Evolutionary conservation across 2,888 invertebrate genomes (phyloP).

Genomic region (Ditylenchus weischeri): DNA sequence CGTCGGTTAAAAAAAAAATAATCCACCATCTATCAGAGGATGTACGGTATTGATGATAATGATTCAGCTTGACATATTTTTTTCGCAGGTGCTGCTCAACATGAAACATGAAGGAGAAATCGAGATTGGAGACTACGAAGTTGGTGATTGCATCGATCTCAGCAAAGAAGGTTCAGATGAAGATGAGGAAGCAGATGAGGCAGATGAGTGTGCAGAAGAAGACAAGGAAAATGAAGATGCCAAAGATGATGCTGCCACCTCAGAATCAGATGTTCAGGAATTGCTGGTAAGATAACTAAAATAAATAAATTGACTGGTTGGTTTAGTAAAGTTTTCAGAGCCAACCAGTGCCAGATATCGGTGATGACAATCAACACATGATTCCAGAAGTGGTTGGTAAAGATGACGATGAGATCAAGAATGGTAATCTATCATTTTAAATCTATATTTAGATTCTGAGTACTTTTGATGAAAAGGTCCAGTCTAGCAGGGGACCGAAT

Average conservation of each 20-base stretch:
- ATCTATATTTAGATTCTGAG: too few relatives aligned
- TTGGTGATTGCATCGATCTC: neutral
- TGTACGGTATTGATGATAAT: too few relatives aligned
- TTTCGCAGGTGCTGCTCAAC: neutral
- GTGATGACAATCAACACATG: neutral
- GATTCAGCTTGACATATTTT: too few relatives aligned
- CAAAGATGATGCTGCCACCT: neutral
- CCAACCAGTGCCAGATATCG: neutral
- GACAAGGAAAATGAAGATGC: neutral
- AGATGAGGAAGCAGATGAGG: neutral
- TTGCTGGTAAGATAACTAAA: neutral
- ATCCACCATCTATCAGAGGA: too few relatives aligned
- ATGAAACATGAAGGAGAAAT: neutral
- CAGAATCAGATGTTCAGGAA: neutral
- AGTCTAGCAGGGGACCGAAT: too few relatives aligned
- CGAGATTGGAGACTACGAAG: neutral
- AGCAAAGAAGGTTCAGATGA: neutral
- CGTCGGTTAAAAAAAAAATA: too few relatives aligned
- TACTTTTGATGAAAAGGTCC: too few relatives aligned
- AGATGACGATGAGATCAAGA: neutral
- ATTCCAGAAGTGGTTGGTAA: neutral
- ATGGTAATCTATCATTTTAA: too few relatives aligned
- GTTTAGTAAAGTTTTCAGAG: neutral
- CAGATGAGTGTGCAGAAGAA: neutral
- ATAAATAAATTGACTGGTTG: neutral